phyloP scores from a whole-genome alignment of 1,140 invertebrate genomes.

The Trachymyrmex septentrionalis region DNA sequence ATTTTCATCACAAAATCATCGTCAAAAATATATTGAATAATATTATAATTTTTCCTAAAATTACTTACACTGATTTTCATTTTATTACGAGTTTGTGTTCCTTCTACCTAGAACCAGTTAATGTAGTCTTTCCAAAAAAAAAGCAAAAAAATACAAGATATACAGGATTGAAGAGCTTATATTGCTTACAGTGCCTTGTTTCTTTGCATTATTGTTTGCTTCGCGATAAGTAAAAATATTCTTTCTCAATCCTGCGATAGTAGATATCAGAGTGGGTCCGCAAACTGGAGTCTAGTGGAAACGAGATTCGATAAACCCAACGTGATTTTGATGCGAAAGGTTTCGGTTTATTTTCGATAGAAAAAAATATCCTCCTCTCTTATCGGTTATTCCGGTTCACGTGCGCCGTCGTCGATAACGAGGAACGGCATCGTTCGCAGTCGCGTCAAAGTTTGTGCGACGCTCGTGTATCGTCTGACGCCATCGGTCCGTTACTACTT shows the following conservation, averaged over 20 bases:
- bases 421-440: conserved; percentile 41
- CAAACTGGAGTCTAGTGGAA: conserved; percentile 11
- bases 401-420: conserved; percentile 44
- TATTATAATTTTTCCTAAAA: too few species aligned
- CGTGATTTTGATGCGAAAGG: conserved; percentile 37
- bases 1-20: too few species aligned
- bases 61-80: too few species aligned
- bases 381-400: conserved; percentile 64
- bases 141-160: too few species aligned
- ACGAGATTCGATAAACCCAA: conserved; percentile 51
- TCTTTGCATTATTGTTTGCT: neutral
- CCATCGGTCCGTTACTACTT: conserved; percentile 51
- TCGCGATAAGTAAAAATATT: conserved; percentile 35
- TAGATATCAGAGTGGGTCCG: neutral
- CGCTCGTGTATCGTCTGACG: conserved; percentile 37
- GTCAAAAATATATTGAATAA: too few species aligned
- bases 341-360: conserved; percentile 43
- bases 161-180: neutral
- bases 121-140: neutral
- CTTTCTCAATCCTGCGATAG: neutral
- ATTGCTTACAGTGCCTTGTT: neutral
- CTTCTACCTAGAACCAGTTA: too few species aligned
- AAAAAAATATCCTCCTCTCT: conserved; percentile 27
- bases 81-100: too few species aligned
- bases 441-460: conserved; percentile 23